phyloP scores from a whole-genome alignment of 2,113 vertebrate genomes.

The Aplodontia rufa region DNA sequence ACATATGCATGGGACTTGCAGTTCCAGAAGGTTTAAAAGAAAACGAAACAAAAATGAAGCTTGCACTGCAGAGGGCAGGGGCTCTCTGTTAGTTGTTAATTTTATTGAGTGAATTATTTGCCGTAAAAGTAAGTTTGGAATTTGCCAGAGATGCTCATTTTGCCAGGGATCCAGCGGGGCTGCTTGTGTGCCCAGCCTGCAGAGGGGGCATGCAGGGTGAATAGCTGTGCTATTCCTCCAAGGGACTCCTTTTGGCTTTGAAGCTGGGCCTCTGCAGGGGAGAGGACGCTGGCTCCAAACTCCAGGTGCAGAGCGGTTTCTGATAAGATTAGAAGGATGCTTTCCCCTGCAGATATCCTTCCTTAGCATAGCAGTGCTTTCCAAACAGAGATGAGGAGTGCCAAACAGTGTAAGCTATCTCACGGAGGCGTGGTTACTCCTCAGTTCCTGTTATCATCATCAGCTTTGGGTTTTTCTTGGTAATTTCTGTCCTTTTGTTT shows the following conservation, averaged over 20 bases:
- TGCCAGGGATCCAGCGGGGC: neutral
- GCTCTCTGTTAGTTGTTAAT: neutral
- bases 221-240: neutral
- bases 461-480: neutral
- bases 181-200: neutral
- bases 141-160: neutral
- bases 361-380: too few species aligned
- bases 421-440: neutral
- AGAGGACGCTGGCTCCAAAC: neutral
- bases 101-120: slow-evolving; percentile 15
- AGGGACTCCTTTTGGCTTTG: neutral
- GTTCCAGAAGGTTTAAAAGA: slow-evolving; percentile 22
- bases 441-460: neutral
- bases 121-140: neutral
- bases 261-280: neutral
- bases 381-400: too few species aligned
- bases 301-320: neutral
- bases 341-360: neutral
- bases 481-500: neutral
- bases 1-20: neutral
- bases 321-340: slow-evolving; percentile 19
- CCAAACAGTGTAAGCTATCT: neutral
- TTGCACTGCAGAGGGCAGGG: neutral
- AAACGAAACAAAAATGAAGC: slow-evolving; percentile 47
- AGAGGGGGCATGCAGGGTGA: neutral